phyloP scores from a whole-genome alignment of 2,113 vertebrate species.

The Labeo rohita region DNA sequence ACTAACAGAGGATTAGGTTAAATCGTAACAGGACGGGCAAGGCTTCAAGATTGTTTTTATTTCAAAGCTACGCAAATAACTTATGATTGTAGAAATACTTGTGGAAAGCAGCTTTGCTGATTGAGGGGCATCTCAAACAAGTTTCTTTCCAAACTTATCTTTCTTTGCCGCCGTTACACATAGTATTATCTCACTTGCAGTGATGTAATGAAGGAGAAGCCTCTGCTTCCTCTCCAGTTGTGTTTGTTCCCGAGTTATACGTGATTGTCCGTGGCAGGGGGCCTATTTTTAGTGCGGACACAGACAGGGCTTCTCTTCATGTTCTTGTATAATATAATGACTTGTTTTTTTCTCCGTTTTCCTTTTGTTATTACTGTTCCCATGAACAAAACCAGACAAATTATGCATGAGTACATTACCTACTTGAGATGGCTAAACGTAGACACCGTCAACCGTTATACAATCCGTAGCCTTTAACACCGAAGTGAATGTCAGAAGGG shows the following conservation, averaged over 20 bases:
- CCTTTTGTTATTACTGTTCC: conserved; percentile 5
- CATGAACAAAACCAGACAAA: conserved; percentile 14
- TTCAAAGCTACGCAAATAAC: neutral
- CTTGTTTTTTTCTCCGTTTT: conserved; percentile 49
- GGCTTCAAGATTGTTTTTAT: neutral
- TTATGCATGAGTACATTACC: conserved; percentile 11
- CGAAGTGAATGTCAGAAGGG: neutral
- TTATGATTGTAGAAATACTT: neutral
- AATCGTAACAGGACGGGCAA: neutral
- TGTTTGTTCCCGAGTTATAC: conserved; percentile 51
- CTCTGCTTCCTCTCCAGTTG: conserved; percentile 51
- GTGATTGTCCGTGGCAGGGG: conserved; percentile 59
- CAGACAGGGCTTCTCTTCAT: neutral
- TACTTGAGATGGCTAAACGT: conserved; percentile 11
- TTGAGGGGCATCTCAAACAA: neutral
- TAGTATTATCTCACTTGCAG: neutral
- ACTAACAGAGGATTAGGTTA: neutral
- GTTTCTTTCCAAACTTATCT: neutral
- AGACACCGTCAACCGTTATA: neutral
- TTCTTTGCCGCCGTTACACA: neutral
- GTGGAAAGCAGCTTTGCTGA: neutral
- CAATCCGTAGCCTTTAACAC: neutral
- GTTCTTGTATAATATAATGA: conserved; percentile 60
- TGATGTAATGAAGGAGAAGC: neutral
- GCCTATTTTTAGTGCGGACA: conserved; percentile 64